Evolutionary conservation across 2,888 invertebrate genomes (phyloP).

Genomic region (Polia nebulosa): DNA sequence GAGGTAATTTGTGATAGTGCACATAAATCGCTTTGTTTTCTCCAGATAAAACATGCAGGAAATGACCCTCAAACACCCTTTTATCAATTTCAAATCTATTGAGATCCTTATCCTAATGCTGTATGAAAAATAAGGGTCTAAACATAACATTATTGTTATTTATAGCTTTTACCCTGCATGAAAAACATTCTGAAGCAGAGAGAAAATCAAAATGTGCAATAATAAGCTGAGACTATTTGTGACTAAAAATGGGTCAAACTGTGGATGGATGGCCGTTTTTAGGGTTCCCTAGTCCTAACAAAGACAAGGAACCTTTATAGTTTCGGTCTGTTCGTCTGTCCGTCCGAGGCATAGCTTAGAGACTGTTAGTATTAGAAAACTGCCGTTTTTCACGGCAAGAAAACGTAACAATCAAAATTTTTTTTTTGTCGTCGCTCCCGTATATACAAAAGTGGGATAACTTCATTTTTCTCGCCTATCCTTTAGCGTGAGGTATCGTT

Average conservation of each 20-base stretch:
- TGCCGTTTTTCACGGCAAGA: too few relatives aligned
- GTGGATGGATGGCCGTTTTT: neutral
- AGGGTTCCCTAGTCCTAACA: too few relatives aligned
- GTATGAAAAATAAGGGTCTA: constrained; percentile 53
- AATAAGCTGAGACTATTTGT: neutral
- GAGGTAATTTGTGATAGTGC: too few relatives aligned
- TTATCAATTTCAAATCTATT: constrained; percentile 60
- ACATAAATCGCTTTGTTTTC: constrained; percentile 20
- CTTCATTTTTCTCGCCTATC: too few relatives aligned
- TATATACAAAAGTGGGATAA: too few relatives aligned
- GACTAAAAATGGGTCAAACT: neutral
- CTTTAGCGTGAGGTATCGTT: too few relatives aligned
- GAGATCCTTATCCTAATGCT: constrained; percentile 41
- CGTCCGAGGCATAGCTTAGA: too few relatives aligned
- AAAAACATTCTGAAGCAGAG: neutral
- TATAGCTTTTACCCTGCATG: constrained; percentile 16
- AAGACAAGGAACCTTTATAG: too few relatives aligned
- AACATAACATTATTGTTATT: constrained; percentile 42
- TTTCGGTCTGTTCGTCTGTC: too few relatives aligned
- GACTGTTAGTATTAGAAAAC: too few relatives aligned
- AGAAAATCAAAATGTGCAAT: neutral
- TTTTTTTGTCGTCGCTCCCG: too few relatives aligned
- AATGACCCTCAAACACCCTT: constrained; percentile 45
- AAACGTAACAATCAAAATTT: too few relatives aligned
- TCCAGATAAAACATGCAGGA: constrained; percentile 17